phyloP scores from a whole-genome alignment of 2,797 vertebrate genomes.

The Kryptolebias ocellatus region DNA sequence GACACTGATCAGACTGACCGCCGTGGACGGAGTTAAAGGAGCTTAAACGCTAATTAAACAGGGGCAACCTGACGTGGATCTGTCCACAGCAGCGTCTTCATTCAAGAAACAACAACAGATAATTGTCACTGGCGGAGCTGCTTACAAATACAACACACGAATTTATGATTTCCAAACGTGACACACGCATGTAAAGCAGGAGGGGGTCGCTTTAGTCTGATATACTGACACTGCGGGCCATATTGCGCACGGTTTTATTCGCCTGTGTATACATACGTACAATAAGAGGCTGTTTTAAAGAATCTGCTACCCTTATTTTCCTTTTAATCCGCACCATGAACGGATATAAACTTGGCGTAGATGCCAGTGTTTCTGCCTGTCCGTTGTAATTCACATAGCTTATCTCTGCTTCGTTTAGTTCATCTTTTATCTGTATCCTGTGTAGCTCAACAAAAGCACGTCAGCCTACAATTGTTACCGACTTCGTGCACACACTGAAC shows the following conservation, averaged over 20 bases:
- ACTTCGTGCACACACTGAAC: not conserved
- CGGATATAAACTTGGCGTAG: not conserved
- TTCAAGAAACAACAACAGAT: conserved; percentile 29
- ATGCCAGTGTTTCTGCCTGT: not conserved
- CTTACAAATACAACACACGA: not conserved
- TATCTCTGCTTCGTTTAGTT: not conserved
- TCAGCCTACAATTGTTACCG: not conserved
- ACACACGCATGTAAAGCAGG: conserved; percentile 4
- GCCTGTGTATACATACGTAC: conserved; percentile 18
- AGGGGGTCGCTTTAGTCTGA: conserved; percentile 48
- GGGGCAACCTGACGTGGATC: conserved; percentile 40
- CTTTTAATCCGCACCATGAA: not conserved
- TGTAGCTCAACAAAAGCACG: not conserved
- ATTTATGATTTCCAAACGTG: not conserved
- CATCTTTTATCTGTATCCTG: not conserved
- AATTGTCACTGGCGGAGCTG: conserved; percentile 19
- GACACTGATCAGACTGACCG: accelerated
- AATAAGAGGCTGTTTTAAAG: not conserved
- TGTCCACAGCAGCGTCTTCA: conserved; percentile 31
- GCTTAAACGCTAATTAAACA: not conserved
- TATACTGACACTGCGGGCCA: conserved; percentile 65
- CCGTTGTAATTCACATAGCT: not conserved
- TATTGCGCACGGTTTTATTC: conserved; percentile 62
- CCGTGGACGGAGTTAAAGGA: not conserved
- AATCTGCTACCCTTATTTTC: not conserved